Evolutionary conservation across 2,888 invertebrate genomes (phyloP).

Genomic region (Euspilapteryx auroguttella): DNA sequence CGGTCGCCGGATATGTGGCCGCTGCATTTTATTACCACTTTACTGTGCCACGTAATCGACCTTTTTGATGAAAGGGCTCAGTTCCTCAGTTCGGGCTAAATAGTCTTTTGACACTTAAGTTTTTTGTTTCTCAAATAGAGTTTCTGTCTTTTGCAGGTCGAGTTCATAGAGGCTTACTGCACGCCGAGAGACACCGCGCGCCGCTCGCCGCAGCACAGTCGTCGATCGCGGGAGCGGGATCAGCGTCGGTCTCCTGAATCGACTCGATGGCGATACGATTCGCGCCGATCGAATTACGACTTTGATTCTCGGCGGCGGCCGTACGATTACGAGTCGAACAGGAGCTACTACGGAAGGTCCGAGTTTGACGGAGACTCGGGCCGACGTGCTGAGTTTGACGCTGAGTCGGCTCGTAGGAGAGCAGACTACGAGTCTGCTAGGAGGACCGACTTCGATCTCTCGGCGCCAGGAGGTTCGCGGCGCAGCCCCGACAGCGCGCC

Average conservation of each 20-base stretch:
- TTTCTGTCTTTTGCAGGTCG: conserved; percentile 71
- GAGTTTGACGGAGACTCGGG: conserved; percentile 46
- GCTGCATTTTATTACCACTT: conserved; percentile 62
- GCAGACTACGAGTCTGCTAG: conserved; percentile 53
- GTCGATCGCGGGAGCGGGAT: conserved; percentile 44
- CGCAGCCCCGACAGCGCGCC: conserved; percentile 50
- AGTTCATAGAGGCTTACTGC: conserved; percentile 74
- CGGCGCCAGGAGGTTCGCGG: conserved; percentile 38
- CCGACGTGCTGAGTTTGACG: conserved; percentile 37
- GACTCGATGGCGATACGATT: conserved; percentile 48
- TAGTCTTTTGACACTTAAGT: conserved; percentile 18
- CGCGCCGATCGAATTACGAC: conserved; percentile 42
- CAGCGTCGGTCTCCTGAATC: conserved; percentile 43
- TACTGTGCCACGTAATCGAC: conserved; percentile 58
- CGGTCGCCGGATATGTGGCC: conserved; percentile 55
- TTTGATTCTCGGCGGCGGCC: conserved; percentile 38
- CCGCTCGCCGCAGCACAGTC: conserved; percentile 43
- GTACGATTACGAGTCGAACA: conserved; percentile 36
- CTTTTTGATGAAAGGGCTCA: conserved; percentile 51
- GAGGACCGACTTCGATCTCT: conserved; percentile 47
- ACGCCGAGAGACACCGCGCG: conserved; percentile 69
- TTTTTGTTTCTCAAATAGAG: not conserved
- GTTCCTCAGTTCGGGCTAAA: conserved; percentile 41
- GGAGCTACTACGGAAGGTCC: conserved; percentile 22
- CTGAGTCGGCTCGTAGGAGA: conserved; percentile 39